Base-by-base conservation (phyloP, 1,140 invertebrate species). In the Lucilia cuprina region DNA sequence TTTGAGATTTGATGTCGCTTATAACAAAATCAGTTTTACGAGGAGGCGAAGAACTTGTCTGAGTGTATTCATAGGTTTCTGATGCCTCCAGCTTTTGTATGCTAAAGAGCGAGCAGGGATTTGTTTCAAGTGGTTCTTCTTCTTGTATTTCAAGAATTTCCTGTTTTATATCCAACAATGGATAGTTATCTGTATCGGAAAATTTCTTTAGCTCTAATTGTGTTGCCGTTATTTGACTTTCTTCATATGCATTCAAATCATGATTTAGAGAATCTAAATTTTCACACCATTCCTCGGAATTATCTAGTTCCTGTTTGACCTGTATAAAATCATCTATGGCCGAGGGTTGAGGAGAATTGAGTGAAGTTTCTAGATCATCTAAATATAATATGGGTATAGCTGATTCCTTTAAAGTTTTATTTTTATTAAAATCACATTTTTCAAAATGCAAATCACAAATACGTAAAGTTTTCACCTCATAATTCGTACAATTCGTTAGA, bases 281-380 rank as follows among this genome's bases (percentile, higher is more conserved):
- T 14, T 60, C 50, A 60, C 55, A 70, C 65, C 65, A 70, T 70
- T 70, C 65, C 7, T 70, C 65, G 10, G 65, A 70, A 70, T 70
- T 70, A 12, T 70, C 65, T 12, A 70, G 12, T 70, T 70, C 65
- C n/a, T 70, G 65, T 70, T 70, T 88, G 84, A 89, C 30, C 14
- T 89, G 84, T 21, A 89, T 74, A 0, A 87, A 89, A 2, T 87
- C 88, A 2, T 87, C 88, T 0, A 84, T 85, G 19, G 86, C 88
- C 5, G 89, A 70, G 19, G 14, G 14, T 7, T 17, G 14, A 60
- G 55, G 55, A 14, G 55, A 60, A 8, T 14, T n/a, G 55, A 10
- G 41, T 8, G 41, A 41, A 10, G 7, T 80, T 19, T 80, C 41
- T 25, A n/a, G n/a, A 25, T 49, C 4, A 78, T n/a, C 74, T 30